Conservation (phyloP, 2,797 vertebrate genomes). For the Peromyscus aztecus region DNA sequence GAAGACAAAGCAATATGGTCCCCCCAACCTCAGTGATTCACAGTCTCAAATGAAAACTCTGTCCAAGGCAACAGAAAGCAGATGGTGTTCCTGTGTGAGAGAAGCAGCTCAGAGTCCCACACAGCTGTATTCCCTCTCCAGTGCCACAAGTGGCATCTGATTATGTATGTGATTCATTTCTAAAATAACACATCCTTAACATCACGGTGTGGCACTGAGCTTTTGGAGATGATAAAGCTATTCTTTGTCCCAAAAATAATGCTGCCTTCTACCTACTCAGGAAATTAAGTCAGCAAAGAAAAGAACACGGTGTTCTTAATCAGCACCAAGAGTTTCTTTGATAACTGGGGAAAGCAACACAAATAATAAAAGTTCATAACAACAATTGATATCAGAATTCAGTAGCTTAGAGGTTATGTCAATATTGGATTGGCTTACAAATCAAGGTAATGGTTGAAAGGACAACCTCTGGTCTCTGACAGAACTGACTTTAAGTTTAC, state of each 20-base stretch:
- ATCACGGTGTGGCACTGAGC: neutral
- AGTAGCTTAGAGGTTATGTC: constrained; percentile 22
- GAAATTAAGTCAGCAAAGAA: constrained; percentile 62
- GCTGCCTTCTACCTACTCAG: constrained; percentile 1
- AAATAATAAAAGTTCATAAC: constrained; percentile 2
- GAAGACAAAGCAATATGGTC: neutral
- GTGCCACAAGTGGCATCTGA: constrained; percentile 36
- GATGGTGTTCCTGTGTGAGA: constrained; percentile 40
- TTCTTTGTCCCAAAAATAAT: constrained; percentile 67
- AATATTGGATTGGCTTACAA: neutral
- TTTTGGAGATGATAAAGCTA: neutral
- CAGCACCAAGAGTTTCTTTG: constrained; percentile 29
- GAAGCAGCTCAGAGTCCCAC: neutral
- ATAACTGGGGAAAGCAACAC: constrained; percentile 35
- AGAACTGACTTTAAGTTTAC: constrained; percentile 38
- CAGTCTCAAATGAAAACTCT: constrained; percentile 48
- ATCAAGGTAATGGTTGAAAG: neutral
- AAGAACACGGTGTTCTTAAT: constrained; percentile 13
- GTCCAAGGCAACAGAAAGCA: constrained; percentile 67
- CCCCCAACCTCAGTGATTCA: constrained; percentile 14
- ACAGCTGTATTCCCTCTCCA: constrained; percentile 49
- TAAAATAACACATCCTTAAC: constrained; percentile 50
- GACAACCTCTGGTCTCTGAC: neutral
- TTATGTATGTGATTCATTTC: constrained; percentile 65
- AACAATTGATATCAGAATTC: neutral